Conservation (phyloP, 1,140 invertebrate species). For the Bombyx mandarina region DNA sequence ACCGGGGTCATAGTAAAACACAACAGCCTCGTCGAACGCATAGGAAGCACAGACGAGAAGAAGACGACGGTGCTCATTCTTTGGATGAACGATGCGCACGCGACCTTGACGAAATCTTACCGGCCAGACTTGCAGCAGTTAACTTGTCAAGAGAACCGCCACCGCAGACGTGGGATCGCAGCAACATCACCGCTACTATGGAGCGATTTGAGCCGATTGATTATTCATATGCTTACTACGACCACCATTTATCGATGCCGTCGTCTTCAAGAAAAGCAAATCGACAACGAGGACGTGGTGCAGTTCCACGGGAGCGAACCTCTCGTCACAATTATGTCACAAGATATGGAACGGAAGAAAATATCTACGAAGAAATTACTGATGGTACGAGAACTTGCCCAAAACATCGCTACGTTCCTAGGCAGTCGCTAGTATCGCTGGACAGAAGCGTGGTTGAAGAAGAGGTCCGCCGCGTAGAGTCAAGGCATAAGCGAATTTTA, state of each 20-base stretch:
- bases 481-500: constrained; percentile 83
- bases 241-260: constrained; percentile 76
- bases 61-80: constrained; percentile 65
- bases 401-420: constrained; percentile 60
- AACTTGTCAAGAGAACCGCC: constrained; percentile 59
- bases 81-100: constrained; percentile 56
- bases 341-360: constrained; percentile 86
- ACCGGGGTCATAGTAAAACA: constrained; percentile 41
- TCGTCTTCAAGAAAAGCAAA: constrained; percentile 61
- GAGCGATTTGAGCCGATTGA: constrained; percentile 75
- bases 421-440: constrained; percentile 73
- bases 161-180: constrained; percentile 67
- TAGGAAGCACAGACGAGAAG: constrained; percentile 53
- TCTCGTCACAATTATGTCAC: constrained; percentile 80
- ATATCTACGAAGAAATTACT: constrained; percentile 90
- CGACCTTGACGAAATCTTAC: constrained; percentile 68
- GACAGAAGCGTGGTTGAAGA: constrained; percentile 81
- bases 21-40: constrained; percentile 49
- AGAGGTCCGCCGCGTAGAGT: constrained; percentile 84
- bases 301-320: constrained; percentile 57
- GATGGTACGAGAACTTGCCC: constrained; percentile 71
- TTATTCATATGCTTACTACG: constrained; percentile 86
- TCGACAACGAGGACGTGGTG: constrained; percentile 54
- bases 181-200: constrained; percentile 75
- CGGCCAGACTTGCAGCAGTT: constrained; percentile 63